A percentile compares a stretch with the other conserved stretches of the same genome.
phyloP scores from a whole-genome alignment of 2,888 invertebrate species.

The Coenonympha glycerion region DNA sequence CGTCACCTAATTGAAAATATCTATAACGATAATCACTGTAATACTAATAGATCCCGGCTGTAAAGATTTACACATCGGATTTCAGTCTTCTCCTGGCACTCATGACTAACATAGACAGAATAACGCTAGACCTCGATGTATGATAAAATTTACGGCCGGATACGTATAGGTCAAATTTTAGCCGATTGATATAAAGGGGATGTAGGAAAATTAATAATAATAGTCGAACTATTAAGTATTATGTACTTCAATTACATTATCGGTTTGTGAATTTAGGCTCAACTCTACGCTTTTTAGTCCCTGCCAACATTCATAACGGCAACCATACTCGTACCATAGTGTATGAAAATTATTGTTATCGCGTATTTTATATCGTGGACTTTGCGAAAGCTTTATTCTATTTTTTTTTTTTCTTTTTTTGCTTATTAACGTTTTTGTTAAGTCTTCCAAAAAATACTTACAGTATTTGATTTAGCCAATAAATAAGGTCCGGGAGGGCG shows the following conservation, averaged over 20 bases:
- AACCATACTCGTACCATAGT: neutral
- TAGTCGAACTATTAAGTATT: no score
- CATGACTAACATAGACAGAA: no score
- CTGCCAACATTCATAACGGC: neutral
- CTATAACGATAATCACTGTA: neutral
- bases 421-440: slow-evolving; percentile 30
- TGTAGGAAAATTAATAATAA: no score
- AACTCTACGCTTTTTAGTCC: neutral
- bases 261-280: no score
- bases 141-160: no score
- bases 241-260: no score
- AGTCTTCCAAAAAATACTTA: slow-evolving; percentile 45
- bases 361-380: slow-evolving; percentile 14
- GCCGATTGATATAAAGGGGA: no score
- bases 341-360: slow-evolving; percentile 7
- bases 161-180: neutral
- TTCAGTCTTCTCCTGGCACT: no score
- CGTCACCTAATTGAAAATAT: neutral
- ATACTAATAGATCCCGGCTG: no score
- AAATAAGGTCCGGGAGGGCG: slow-evolving; percentile 54
- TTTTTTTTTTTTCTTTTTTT: slow-evolving; percentile 21
- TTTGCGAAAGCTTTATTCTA: slow-evolving; percentile 15
- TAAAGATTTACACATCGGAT: no score
- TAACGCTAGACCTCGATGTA: no score
- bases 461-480: slow-evolving; percentile 49